Base-by-base conservation (phyloP, 2,888 invertebrate genomes). In the Campoletis raptor region DNA sequence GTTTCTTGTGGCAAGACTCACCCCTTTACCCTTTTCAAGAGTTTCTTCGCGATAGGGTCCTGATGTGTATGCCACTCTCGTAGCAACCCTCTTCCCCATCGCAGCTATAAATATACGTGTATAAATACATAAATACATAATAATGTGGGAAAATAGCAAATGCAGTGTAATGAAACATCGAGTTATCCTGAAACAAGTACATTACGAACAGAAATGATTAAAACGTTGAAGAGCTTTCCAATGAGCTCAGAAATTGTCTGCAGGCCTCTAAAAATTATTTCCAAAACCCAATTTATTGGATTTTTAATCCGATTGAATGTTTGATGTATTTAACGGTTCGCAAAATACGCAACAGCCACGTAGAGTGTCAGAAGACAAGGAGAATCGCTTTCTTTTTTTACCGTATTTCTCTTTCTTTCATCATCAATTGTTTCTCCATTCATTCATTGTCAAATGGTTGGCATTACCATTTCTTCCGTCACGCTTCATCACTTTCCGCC, bases 391-490 rank as follows among this genome's bases (percentile, higher is more conserved):
- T 57, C 4, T 57, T 30, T n/a, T 36, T 12, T 66, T 30, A n/a
- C 15, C 66, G 48, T 77, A 52, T 8, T 37, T 21, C 18, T 21
- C 8, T 45, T 37, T 45, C 69, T 21, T n/a, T 36, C 40, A n/a
- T 79, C 24, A 7, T 70, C 70, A 61, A 79, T 79, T 45, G 79
- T 79, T 79, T 79, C 67, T 79, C 57, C 79, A 70, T 79, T 61
- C 57, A 42, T 79, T 61, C 70, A 70, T 79, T 70, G 79, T 4
- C 67, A 70, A 79, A 45, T 79, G 42, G 70, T 70, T 24, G 30
- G 45, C 70, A 61, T 61, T 61, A 61, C 15, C 30, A 61, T 45
- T 30, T 45, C 30, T 24, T 48, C 70, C 57, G 61, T 30, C 54
- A 40, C n/a, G 37, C 37, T 72, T 48, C 36, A n/a, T 8, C 36